Evolutionary conservation across 2,888 invertebrate species (phyloP).

Genomic region (Xestia xanthographa): DNA sequence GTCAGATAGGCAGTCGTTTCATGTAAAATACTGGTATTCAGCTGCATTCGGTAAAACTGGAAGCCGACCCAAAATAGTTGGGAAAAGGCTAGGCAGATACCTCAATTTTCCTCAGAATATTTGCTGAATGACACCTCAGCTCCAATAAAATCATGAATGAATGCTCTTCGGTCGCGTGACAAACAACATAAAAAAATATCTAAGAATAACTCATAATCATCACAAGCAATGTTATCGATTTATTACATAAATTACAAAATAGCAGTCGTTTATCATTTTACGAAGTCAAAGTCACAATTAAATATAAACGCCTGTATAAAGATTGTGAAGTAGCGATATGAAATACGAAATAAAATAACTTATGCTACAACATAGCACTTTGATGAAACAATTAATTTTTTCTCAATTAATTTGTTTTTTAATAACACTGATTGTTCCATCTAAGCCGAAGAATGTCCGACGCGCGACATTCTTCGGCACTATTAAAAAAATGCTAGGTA

Average conservation of each 20-base stretch:
- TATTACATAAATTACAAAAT: conserved; percentile 28
- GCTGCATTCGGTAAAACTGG: too few relatives aligned
- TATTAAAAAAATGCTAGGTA: conserved; percentile 9
- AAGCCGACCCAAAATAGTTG: too few relatives aligned
- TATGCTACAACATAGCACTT: background rate
- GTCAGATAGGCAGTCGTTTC: too few relatives aligned
- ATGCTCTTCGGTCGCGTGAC: conserved; percentile 4
- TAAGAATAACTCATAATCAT: conserved; percentile 27
- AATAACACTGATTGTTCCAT: conserved; percentile 47
- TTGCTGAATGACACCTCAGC: background rate
- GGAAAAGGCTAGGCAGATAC: too few relatives aligned
- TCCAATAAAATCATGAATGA: background rate
- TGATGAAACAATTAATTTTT: conserved; percentile 24
- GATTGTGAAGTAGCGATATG: conserved; percentile 20
- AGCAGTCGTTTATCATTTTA: conserved; percentile 45
- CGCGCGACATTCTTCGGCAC: conserved; percentile 16
- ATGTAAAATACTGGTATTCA: too few relatives aligned
- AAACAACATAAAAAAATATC: conserved; percentile 24
- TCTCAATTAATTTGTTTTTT: conserved; percentile 50
- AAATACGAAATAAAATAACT: conserved; percentile 28
- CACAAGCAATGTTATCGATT: conserved; percentile 35
- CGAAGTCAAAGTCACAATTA: conserved; percentile 49
- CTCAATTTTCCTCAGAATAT: background rate
- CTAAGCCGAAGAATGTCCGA: background rate
- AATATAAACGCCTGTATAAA: background rate